These are phyloP conservation scores for Phenganax marumi DNA, from an alignment of 92 coral and sea anemone genomes.

Conservation along the genomic window DNA sequence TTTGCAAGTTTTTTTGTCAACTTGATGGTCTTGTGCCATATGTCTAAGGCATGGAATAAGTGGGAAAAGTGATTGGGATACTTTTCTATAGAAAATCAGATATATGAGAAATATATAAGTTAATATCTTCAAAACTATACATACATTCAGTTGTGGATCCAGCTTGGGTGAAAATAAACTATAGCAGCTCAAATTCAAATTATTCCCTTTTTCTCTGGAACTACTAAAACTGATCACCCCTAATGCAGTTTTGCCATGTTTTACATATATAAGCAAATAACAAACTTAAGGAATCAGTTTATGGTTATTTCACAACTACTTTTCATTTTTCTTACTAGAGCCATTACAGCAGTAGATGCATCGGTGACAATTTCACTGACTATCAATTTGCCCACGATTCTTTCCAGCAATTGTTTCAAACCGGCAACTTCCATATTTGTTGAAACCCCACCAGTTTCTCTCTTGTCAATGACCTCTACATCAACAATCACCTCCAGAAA, in stretches of 20 bases:
- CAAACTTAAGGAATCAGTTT: background rate
- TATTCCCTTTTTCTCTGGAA: too few species aligned
- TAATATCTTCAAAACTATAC: background rate
- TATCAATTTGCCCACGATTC: slow-evolving; percentile 22
- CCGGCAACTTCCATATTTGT: slow-evolving; percentile 55
- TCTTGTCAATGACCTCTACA: slow-evolving; percentile 48
- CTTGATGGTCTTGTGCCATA: slow-evolving; percentile 65
- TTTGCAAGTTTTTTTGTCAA: slow-evolving; percentile 48
- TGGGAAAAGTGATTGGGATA: slow-evolving; percentile 47
- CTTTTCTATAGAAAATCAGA: slow-evolving; percentile 31
- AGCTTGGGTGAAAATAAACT: background rate
- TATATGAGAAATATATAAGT: background rate
- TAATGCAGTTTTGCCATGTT: background rate
- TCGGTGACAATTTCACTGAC: slow-evolving; percentile 54
- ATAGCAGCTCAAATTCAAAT: too few species aligned
- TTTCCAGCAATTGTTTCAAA: slow-evolving; percentile 46
- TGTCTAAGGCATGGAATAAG: slow-evolving; percentile 59
- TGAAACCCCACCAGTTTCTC: slow-evolving; percentile 48
- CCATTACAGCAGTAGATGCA: slow-evolving; percentile 49
- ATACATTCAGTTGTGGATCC: background rate
- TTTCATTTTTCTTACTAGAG: slow-evolving; percentile 48
- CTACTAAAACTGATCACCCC: too few species aligned
- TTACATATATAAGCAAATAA: background rate
- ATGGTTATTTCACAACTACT: slow-evolving; percentile 30
- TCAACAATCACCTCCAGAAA: slow-evolving; percentile 43